Percentiles rank a stretch among this genome's conserved stretches.
phyloP scores from a whole-genome alignment of 2,888 invertebrate genomes.

The Linnaemya tessellans region DNA sequence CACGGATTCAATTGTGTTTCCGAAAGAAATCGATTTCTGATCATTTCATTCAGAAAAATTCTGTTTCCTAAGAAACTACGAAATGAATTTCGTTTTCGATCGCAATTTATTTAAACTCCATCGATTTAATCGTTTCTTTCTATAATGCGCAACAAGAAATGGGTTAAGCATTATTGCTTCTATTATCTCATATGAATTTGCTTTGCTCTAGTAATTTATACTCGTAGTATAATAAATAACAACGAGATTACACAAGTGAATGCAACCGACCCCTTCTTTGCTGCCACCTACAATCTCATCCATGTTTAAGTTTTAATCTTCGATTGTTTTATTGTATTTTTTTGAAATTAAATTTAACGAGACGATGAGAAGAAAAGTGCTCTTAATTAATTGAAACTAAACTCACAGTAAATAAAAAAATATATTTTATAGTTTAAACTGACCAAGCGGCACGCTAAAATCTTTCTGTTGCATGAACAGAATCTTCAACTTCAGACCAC shows the following conservation, averaged over 20 bases:
- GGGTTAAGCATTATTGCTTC: slow-evolving; percentile 36
- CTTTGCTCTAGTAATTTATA: slow-evolving; percentile 38
- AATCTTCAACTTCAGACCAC: too few relatives aligned
- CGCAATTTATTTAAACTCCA: too few relatives aligned
- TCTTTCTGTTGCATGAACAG: neutral
- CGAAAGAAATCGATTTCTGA: too few relatives aligned
- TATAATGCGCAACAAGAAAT: neutral
- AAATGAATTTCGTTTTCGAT: too few relatives aligned
- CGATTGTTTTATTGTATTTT: slow-evolving; percentile 10
- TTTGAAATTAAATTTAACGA: slow-evolving; percentile 39
- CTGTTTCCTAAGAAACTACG: too few relatives aligned
- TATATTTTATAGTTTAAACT: neutral
- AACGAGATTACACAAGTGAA: slow-evolving; percentile 1
- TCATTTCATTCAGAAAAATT: too few relatives aligned
- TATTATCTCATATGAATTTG: slow-evolving; percentile 37
- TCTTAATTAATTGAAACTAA: slow-evolving; percentile 13
- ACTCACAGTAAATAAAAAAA: neutral
- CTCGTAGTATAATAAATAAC: neutral
- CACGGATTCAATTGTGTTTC: too few relatives aligned
- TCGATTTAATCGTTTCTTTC: too few relatives aligned
- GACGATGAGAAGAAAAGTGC: slow-evolving; percentile 33
- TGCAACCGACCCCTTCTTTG: slow-evolving; percentile 16
- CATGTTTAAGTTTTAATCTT: slow-evolving; percentile 1
- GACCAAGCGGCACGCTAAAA: neutral
- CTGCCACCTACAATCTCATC: slow-evolving; percentile 29